Base-by-base conservation (phyloP, 2,113 vertebrate genomes). In the Pica pica region DNA sequence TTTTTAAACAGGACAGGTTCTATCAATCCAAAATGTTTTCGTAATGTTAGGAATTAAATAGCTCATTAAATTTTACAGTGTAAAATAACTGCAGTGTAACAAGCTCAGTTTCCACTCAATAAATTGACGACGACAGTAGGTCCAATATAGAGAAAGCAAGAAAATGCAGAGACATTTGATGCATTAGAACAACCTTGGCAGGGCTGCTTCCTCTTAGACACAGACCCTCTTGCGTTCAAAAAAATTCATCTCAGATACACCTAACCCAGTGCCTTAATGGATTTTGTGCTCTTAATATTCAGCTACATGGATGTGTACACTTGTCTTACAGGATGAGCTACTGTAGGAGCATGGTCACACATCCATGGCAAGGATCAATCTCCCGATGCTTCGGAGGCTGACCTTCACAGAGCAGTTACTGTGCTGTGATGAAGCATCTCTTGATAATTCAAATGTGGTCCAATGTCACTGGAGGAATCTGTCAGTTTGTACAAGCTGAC, bases 51-150 rank as follows among this genome's bases (percentile, higher is more conserved):
- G 83, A 79, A 79, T 85, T 55, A 91, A 90, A 83, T 77, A 93
- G 92, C 10, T 88, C 90, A 69, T 85, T 93, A 83, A 61, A 63
- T 94, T 88, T 93, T 76, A 79, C 81, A 21, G 71, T 47, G 57
- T 78, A 49, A 61, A 93, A 53, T 76, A 74, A 86, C 41, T 68
- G 30, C 60, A 39, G 47, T 73, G 61, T 80, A 88, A 86, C 76
- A 64, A 92, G 65, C 76, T 85, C 64, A 19, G 50, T 78, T 95
- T 93, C 71, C 73, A 78, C 85, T 91, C 91, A 69, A 53, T 92
- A 77, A 87, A 81, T 67, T 79, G 79, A 21, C 46, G 52, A 13
- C 6, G 18, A 52, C 35, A 35, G 41, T 13, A 74, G 74, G 65
- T 63, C 68, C 47, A 23, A 35, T 37, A 67, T 7, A 82, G 33